Percentiles rank a stretch among this genome's conserved stretches.
Conservation (phyloP, 92 coral and sea anemone genomes). For the Phymanthus crucifer region DNA sequence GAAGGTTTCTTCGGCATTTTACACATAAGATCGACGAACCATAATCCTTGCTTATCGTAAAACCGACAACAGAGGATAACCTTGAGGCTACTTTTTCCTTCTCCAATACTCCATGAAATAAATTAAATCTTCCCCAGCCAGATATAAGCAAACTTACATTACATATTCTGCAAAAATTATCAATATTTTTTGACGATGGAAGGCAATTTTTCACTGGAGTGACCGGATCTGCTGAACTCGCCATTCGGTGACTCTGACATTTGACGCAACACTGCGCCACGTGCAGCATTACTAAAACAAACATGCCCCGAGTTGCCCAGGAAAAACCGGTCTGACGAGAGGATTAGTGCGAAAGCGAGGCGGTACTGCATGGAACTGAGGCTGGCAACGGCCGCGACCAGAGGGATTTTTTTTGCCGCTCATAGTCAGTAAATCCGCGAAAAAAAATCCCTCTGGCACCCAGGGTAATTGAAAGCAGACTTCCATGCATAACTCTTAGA, state of each 20-base stretch:
- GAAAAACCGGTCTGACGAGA: not conserved
- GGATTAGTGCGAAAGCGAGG: not conserved
- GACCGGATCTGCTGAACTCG: not conserved
- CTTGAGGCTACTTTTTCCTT: not conserved
- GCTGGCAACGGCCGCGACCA: not conserved
- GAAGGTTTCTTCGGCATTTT: slow-evolving; percentile 40
- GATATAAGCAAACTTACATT: too few relatives aligned
- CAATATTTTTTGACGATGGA: too few relatives aligned
- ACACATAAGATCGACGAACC: slow-evolving; percentile 21
- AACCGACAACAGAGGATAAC: slow-evolving; percentile 13
- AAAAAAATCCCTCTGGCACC: not conserved
- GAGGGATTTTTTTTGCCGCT: not conserved
- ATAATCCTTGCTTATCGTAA: not conserved
- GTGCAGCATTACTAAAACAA: not conserved
- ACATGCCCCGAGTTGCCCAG: not conserved
- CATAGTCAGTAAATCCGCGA: not conserved
- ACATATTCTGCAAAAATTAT: too few relatives aligned
- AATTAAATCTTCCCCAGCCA: too few relatives aligned
- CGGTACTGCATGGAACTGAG: slow-evolving; percentile 1
- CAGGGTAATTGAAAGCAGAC: not conserved
- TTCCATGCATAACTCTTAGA: too few relatives aligned
- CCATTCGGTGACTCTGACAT: not conserved
- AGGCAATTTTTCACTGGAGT: too few relatives aligned
- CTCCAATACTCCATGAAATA: too few relatives aligned
- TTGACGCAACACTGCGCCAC: not conserved